These are phyloP conservation scores for Ciconia maguari DNA, from an alignment of 2,113 vertebrate genomes.

Conservation along the genomic window DNA sequence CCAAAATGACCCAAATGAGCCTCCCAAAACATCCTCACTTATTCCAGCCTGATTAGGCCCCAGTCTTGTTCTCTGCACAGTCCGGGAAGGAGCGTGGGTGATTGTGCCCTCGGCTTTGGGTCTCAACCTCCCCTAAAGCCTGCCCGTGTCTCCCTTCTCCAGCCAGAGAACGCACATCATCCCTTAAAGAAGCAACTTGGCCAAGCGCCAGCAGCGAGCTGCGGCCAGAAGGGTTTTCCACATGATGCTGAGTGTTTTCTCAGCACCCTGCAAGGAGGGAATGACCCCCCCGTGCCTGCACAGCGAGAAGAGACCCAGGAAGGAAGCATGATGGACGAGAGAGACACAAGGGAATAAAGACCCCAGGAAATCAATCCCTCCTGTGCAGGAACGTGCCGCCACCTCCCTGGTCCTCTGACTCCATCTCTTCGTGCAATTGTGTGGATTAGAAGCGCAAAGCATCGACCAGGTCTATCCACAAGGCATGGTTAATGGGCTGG, in stretches of 20 bases:
- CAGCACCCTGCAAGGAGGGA: not conserved
- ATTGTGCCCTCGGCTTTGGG: not conserved
- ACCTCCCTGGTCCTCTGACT: not conserved
- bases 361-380: not conserved
- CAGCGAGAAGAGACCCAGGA: not conserved
- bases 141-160: accelerated
- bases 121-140: not conserved
- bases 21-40: not conserved
- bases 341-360: not conserved
- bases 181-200: not conserved
- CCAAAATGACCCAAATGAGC: not conserved
- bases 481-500: not conserved
- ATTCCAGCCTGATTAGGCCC: not conserved
- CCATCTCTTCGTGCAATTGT: not conserved
- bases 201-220: not conserved
- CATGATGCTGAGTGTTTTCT: not conserved
- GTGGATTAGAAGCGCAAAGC: not conserved
- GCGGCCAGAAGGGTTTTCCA: not conserved
- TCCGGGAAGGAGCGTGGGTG: not conserved
- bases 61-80: not conserved
- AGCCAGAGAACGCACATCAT: not conserved
- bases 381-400: not conserved
- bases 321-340: not conserved
- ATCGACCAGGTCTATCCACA: not conserved
- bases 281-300: not conserved